Evolutionary conservation across 2,797 vertebrate genomes (phyloP).

Genomic region (Carduelis carduelis): DNA sequence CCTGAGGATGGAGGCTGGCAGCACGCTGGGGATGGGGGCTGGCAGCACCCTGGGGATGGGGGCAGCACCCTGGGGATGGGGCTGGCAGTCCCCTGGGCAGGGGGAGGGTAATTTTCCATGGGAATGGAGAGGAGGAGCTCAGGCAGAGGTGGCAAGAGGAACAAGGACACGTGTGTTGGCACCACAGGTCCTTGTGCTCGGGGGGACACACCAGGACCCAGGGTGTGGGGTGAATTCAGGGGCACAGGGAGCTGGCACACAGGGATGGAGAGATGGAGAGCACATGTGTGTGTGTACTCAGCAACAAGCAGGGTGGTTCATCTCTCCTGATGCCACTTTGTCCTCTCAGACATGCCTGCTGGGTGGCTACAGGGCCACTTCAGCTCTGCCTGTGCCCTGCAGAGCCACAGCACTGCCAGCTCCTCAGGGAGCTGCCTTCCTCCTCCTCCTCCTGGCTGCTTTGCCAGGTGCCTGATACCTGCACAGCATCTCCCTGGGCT

Average conservation of each 20-base stretch:
- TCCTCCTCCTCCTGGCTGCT: not conserved
- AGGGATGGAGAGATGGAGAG: not conserved
- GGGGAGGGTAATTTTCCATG: rapidly evolving
- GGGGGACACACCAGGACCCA: rapidly evolving
- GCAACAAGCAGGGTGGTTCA: rapidly evolving
- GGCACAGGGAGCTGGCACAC: rapidly evolving
- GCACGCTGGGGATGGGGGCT: no score
- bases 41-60: no score
- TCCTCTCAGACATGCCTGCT: not conserved
- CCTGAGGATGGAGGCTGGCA: no score
- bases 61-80: not conserved
- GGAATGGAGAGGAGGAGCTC: not conserved
- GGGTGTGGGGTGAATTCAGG: rapidly evolving
- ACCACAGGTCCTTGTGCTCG: rapidly evolving
- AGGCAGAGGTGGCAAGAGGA: rapidly evolving
- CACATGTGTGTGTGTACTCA: not conserved
- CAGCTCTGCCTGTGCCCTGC: not conserved
- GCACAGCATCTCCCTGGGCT: not conserved
- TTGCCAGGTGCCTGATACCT: not conserved
- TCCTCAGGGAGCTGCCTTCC: not conserved
- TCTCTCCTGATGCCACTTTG: not conserved
- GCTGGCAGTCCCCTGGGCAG: rapidly evolving
- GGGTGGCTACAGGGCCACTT: not conserved
- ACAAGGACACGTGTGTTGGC: rapidly evolving
- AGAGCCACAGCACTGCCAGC: not conserved